These are phyloP conservation scores for Hoplodrina blanda DNA, from an alignment of 2,888 invertebrate genomes.

Conservation along the genomic window DNA sequence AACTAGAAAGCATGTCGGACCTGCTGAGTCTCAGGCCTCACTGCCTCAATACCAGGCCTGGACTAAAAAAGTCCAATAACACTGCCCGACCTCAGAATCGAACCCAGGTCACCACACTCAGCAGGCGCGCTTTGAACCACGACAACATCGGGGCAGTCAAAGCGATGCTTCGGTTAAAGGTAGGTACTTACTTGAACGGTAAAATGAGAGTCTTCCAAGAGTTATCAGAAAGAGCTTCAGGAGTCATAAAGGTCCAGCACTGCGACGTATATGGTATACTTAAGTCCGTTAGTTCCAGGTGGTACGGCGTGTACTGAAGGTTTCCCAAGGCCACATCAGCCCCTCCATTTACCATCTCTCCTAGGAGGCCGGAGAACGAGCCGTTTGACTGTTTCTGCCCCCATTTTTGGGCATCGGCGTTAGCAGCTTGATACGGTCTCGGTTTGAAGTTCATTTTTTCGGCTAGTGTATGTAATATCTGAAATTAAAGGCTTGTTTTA, in stretches of 20 bases:
- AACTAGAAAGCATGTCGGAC: too few species aligned
- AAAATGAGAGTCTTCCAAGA: constrained; percentile 96
- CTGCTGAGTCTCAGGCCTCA: too few species aligned
- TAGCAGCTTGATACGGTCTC: constrained; percentile 92
- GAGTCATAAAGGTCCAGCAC: constrained; percentile 96
- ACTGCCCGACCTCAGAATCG: too few species aligned
- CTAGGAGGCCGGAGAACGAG: constrained; percentile 93
- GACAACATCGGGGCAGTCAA: too few species aligned
- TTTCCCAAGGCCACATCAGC: constrained; percentile 95
- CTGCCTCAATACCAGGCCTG: too few species aligned
- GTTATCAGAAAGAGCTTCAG: constrained; percentile 94
- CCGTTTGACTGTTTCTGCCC: constrained; percentile 92
- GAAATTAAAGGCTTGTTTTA: constrained; percentile 61
- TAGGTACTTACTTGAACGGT: constrained; percentile 92
- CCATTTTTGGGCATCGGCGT: constrained; percentile 92
- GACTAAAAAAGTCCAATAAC: too few species aligned
- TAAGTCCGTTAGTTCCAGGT: constrained; percentile 93
- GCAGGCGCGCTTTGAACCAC: too few species aligned
- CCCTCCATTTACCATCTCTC: constrained; percentile 92
- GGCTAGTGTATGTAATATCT: constrained; percentile 93
- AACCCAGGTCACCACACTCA: too few species aligned
- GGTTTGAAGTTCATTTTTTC: constrained; percentile 93
- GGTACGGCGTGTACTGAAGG: constrained; percentile 93
- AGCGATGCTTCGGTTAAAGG: too few species aligned
- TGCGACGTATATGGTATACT: constrained; percentile 95